phyloP scores from a whole-genome alignment of 2,797 vertebrate genomes.

The Tapirus indicus region DNA sequence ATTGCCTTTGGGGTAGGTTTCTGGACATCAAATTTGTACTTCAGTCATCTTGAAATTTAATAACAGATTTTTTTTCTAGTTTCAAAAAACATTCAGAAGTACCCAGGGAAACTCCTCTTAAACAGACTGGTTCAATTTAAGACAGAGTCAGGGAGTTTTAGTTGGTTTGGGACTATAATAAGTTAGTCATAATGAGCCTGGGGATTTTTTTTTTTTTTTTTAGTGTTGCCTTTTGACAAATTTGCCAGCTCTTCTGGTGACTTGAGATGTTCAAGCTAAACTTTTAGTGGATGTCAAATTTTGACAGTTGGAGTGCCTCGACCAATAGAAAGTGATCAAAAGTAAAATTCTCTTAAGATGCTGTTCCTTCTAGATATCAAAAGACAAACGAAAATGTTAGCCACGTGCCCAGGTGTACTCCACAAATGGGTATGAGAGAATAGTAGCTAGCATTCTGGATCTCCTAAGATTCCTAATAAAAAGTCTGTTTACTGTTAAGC shows the following conservation, averaged over 20 bases:
- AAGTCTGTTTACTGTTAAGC: neutral
- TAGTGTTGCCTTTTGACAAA: neutral
- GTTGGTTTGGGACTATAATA: neutral
- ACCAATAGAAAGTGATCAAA: neutral
- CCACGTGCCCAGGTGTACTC: neutral
- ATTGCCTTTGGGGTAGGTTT: constrained; percentile 73
- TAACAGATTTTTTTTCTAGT: neutral
- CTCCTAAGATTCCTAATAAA: neutral
- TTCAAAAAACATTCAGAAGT: neutral
- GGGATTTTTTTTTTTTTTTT: neutral
- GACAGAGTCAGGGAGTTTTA: neutral
- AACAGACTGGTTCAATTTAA: neutral
- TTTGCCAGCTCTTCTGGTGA: neutral
- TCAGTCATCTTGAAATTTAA: constrained; percentile 1
- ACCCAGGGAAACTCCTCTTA: neutral
- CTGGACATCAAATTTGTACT: constrained; percentile 20
- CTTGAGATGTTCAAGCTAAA: neutral
- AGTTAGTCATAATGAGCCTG: neutral
- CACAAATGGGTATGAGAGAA: neutral
- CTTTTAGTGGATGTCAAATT: neutral
- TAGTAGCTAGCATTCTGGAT: neutral
- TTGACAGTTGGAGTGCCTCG: neutral
- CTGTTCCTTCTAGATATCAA: neutral
- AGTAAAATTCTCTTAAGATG: neutral
- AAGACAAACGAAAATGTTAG: neutral